phyloP scores from a whole-genome alignment of 2,888 invertebrate species.

The Hedychridium roseum region DNA sequence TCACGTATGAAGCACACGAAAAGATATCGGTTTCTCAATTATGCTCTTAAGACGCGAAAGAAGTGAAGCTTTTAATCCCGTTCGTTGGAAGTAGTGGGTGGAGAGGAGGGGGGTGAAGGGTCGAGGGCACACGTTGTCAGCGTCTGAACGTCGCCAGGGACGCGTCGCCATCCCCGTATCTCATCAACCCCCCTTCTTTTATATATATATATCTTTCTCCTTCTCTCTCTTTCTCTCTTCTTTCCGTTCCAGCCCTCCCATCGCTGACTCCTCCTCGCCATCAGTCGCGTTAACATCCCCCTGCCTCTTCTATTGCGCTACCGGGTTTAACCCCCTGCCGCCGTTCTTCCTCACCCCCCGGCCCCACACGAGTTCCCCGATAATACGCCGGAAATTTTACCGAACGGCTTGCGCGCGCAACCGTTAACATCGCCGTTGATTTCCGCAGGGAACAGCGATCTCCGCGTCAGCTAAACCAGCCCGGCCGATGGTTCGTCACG shows the following conservation, averaged over 20 bases:
- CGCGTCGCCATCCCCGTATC: slow-evolving; percentile 41
- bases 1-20: too few relatives aligned
- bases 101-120: slow-evolving; percentile 28
- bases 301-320: slow-evolving; percentile 23
- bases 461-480: neutral
- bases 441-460: slow-evolving; percentile 49
- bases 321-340: slow-evolving; percentile 19
- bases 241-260: slow-evolving; percentile 8
- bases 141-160: slow-evolving; percentile 55
- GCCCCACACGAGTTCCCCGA: slow-evolving; percentile 36
- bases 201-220: too few relatives aligned
- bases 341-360: slow-evolving; percentile 31
- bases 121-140: slow-evolving; percentile 38
- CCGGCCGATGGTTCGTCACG: too few relatives aligned
- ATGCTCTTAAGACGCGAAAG: too few relatives aligned
- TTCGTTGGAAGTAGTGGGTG: slow-evolving; percentile 40
- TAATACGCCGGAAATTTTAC: slow-evolving; percentile 54
- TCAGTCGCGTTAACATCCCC: too few relatives aligned
- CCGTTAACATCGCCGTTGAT: slow-evolving; percentile 48
- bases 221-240: slow-evolving; percentile 8
- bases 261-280: slow-evolving; percentile 16
- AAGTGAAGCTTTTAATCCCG: slow-evolving; percentile 44
- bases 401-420: slow-evolving; percentile 36
- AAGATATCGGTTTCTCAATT: neutral
- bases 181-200: slow-evolving; percentile 40